A percentile compares a stretch with the other conserved stretches of the same genome.
phyloP scores from a whole-genome alignment of 2,888 invertebrate genomes.

The Hydropsyche betteni region DNA sequence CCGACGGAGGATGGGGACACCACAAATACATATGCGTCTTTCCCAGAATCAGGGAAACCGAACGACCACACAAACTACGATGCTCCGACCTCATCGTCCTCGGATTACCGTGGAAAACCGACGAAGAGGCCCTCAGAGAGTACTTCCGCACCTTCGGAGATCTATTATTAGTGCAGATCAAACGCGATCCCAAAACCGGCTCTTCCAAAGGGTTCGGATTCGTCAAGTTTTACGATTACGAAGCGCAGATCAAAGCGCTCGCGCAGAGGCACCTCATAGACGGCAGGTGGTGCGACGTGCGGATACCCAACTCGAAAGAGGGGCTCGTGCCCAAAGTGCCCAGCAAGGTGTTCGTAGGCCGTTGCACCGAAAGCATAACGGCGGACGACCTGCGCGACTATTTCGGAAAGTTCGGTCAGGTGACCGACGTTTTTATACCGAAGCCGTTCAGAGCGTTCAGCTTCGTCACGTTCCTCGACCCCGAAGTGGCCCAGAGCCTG shows the following conservation, averaged over 20 bases:
- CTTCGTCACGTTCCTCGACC: constrained; percentile 85
- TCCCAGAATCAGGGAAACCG: constrained; percentile 58
- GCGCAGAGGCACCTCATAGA: constrained; percentile 74
- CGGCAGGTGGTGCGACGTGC: constrained; percentile 77
- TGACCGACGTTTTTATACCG: constrained; percentile 87
- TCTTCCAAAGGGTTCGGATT: constrained; percentile 79
- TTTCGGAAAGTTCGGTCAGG: constrained; percentile 82
- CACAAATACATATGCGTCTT: constrained; percentile 74
- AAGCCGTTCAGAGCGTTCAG: constrained; percentile 85
- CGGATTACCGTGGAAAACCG: constrained; percentile 80
- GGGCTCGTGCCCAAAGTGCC: constrained; percentile 73
- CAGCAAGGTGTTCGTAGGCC: constrained; percentile 84
- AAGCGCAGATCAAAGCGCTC: constrained; percentile 72
- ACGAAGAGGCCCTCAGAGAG: constrained; percentile 76
- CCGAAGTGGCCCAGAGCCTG: constrained; percentile 79
- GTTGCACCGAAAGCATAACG: constrained; percentile 82
- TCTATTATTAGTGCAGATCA: constrained; percentile 69
- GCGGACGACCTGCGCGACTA: constrained; percentile 81
- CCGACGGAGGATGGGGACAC: constrained; percentile 85
- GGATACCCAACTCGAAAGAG: constrained; percentile 75
- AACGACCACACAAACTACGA: constrained; percentile 58
- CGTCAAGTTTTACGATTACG: constrained; percentile 73
- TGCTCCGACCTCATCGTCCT: constrained; percentile 82
- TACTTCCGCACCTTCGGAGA: constrained; percentile 77
- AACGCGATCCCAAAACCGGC: constrained; percentile 69